Percentiles rank a stretch among this genome's conserved stretches.
Evolutionary conservation across 2,113 vertebrate species (phyloP).

Genomic region (Eublepharis macularius): DNA sequence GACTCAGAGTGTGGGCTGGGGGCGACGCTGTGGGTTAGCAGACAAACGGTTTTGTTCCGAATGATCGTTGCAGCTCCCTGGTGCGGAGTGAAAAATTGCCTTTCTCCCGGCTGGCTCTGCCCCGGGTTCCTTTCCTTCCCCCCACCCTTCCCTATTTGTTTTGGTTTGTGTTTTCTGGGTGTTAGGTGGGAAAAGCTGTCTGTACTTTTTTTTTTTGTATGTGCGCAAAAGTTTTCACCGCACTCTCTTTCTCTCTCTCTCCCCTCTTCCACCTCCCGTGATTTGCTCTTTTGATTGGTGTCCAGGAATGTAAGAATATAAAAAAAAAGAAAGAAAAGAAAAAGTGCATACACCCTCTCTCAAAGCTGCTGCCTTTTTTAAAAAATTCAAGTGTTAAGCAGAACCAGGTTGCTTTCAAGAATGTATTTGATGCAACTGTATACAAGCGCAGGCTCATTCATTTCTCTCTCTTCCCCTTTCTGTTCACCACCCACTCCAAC

Average conservation of each 20-base stretch:
- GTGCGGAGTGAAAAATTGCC: conserved; percentile 33
- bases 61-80: conserved; percentile 29
- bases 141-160: conserved; percentile 45
- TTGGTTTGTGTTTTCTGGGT: conserved; percentile 50
- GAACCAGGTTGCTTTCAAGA: conserved; percentile 67
- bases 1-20: conserved; percentile 55
- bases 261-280: conserved; percentile 57
- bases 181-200: conserved; percentile 36
- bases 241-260: conserved; percentile 20
- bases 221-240: conserved; percentile 38
- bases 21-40: conserved; percentile 9
- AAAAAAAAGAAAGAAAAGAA: conserved; percentile 11
- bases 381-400: conserved; percentile 59
- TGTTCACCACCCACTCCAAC: neutral
- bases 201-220: conserved; percentile 25
- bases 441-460: conserved; percentile 56
- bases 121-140: conserved; percentile 28
- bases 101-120: conserved; percentile 43
- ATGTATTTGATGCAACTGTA: conserved; percentile 57
- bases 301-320: conserved; percentile 62
- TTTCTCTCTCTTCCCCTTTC: conserved; percentile 25
- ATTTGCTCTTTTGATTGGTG: conserved; percentile 67
- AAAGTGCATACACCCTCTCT: conserved; percentile 50
- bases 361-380: conserved; percentile 38
- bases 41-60: conserved; percentile 20